Evolutionary conservation across 1,140 invertebrate genomes (phyloP).

Genomic region (Drosophila busckii): DNA sequence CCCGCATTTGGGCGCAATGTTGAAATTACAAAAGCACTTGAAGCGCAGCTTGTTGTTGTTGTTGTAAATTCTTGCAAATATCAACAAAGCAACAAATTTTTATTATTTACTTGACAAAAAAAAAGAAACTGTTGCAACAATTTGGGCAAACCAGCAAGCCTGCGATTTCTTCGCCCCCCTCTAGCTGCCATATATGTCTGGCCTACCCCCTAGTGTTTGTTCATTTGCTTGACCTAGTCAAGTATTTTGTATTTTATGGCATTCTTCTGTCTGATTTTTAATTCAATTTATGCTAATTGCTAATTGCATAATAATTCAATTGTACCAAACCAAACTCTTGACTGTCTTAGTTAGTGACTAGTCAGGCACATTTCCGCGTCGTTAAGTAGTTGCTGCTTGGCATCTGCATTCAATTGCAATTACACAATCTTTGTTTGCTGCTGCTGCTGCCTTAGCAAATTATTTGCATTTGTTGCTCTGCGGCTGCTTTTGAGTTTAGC

Average conservation of each 20-base stretch:
- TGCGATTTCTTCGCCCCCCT: background rate
- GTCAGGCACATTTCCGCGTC: conserved; percentile 45
- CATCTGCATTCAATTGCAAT: conserved; percentile 46
- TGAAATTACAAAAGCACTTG: conserved; percentile 57
- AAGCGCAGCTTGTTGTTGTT: conserved; percentile 20
- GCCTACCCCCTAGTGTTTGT: background rate
- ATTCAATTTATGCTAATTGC: conserved; percentile 76
- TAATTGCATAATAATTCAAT: conserved; percentile 75
- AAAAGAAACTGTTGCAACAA: conserved; percentile 57
- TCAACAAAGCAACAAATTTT: conserved; percentile 69
- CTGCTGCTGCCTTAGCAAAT: conserved; percentile 31
- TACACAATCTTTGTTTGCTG: conserved; percentile 31
- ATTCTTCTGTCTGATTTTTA: conserved; percentile 42
- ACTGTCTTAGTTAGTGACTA: conserved; percentile 22
- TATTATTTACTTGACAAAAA: conserved; percentile 71
- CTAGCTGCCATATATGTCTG: too few species aligned
- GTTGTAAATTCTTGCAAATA: conserved; percentile 63
- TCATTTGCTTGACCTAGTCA: conserved; percentile 58
- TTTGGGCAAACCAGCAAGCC: conserved; percentile 45
- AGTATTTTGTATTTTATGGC: conserved; percentile 52
- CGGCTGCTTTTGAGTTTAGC: conserved; percentile 32
- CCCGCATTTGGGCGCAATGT: conserved; percentile 32
- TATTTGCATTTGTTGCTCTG: too few species aligned
- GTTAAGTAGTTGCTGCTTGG: conserved; percentile 42
- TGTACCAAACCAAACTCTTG: conserved; percentile 22